Evolutionary conservation across 2,888 invertebrate species (phyloP).

Genomic region (Cheilosia impressa): DNA sequence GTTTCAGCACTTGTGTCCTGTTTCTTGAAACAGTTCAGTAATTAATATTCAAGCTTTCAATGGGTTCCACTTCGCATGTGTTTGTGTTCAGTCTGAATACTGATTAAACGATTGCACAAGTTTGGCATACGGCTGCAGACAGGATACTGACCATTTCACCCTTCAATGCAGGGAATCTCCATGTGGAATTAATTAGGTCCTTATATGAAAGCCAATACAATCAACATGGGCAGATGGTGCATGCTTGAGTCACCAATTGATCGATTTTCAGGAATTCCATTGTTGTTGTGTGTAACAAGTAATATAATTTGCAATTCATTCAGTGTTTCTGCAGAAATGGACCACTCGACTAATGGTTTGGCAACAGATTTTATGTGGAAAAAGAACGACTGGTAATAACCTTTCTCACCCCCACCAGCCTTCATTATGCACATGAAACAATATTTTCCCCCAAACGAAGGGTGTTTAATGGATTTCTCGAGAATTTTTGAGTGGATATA

Average conservation of each 20-base stretch:
- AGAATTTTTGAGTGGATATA: conserved; percentile 18
- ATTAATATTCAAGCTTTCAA: conserved; percentile 39
- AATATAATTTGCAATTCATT: too few species aligned
- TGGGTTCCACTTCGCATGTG: background rate
- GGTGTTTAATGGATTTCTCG: conserved; percentile 63
- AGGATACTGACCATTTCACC: conserved; percentile 22
- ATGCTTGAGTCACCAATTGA: background rate
- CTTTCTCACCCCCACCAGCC: too few species aligned
- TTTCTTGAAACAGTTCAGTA: conserved; percentile 22
- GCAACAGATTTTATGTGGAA: too few species aligned
- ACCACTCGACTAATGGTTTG: too few species aligned
- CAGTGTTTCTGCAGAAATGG: too few species aligned
- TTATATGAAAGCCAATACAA: background rate
- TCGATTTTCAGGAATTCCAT: background rate
- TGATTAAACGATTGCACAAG: conserved; percentile 56
- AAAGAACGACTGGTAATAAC: too few species aligned
- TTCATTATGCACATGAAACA: too few species aligned
- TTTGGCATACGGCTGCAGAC: conserved; percentile 11
- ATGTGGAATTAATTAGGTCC: conserved; percentile 5
- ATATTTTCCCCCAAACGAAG: conserved; percentile 12
- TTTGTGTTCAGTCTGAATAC: conserved; percentile 17
- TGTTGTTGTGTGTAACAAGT: too few species aligned
- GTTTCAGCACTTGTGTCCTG: conserved; percentile 9
- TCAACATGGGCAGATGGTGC: background rate
- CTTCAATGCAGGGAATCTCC: background rate